Base-by-base conservation (phyloP, 2,888 invertebrate genomes). In the Ennomos erosarius region DNA sequence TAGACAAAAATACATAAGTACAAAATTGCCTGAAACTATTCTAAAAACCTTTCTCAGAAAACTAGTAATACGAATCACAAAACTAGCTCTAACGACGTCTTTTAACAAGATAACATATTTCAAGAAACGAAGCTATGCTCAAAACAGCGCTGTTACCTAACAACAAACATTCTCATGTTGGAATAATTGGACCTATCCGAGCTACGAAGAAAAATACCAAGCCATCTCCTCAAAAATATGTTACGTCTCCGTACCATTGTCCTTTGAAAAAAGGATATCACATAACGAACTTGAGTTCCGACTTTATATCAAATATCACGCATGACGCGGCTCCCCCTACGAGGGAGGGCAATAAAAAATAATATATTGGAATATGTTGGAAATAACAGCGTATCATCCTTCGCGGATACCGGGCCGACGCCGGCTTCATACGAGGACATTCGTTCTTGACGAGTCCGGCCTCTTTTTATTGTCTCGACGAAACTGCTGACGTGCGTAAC, bases 341-440 rank as follows among this genome's bases (percentile, higher is more conserved):
- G 68, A 62, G 82, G 84, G 87, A 79, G 82, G 87, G 91, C 90
- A 91, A 93, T 93, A 93, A 93, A 93, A 93, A 92, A 93, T 93
- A 93, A 93, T 92, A 93, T 93, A 93, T 93, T 92, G 93, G 92
- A 93, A 92, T 93, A 92, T 92, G 92, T 90, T 93, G 91, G 90
- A 90, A 91, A 92, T 92, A 92, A 92, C 92, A 89, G 87, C 85
- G 92, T 91, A 92, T 90, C 90, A 92, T 91, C 87, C 87, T 88
- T 84, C 75, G 79, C 82, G 85, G 87, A 85, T 85, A 82, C 84
- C 79, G 77, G 75, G 70, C 84, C 78, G 77, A 75, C 71, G 75
- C 37, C 47, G 46, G 46, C 40, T 11, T 69, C 71, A 71, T 76
- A 72, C 62, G 78, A 83, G 87, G 88, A 86, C 87, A 86, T 85